Percentiles rank a stretch among this genome's conserved stretches.
phyloP scores from a whole-genome alignment of 1,140 invertebrate species.

The Lineus longissimus region DNA sequence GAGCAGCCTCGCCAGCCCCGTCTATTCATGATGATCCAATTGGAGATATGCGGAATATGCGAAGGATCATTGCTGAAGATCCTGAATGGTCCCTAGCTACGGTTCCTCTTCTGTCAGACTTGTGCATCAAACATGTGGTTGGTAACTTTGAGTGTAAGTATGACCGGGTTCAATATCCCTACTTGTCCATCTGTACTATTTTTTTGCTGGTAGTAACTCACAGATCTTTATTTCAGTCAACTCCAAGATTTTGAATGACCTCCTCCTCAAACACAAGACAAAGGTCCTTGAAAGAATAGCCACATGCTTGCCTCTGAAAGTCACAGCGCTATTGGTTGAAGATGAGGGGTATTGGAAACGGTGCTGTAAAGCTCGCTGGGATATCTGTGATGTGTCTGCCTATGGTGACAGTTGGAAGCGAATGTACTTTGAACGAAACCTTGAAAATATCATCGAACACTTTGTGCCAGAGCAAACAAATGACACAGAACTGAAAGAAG shows the following conservation, averaged over 20 bases:
- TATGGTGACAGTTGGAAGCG: constrained; percentile 50
- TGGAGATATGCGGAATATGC: constrained; percentile 50
- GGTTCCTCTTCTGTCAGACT: constrained; percentile 47
- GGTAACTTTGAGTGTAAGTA: constrained; percentile 52
- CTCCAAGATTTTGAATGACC: constrained; percentile 43
- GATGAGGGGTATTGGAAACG: constrained; percentile 54
- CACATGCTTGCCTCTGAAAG: constrained; percentile 46
- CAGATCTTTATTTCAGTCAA: constrained; percentile 41
- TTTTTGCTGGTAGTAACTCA: background rate
- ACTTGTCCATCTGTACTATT: background rate
- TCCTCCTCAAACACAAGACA: constrained; percentile 43
- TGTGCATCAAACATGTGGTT: constrained; percentile 48
- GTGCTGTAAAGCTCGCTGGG: constrained; percentile 51
- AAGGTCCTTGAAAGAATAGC: constrained; percentile 49
- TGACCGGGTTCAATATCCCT: background rate
- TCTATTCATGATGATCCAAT: constrained; percentile 40
- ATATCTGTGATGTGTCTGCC: constrained; percentile 48
- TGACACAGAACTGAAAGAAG: constrained; percentile 42
- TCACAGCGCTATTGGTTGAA: constrained; percentile 48
- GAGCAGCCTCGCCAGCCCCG: constrained; percentile 26
- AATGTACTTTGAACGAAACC: constrained; percentile 54
- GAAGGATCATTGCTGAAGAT: constrained; percentile 55
- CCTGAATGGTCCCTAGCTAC: constrained; percentile 54
- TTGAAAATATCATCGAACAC: constrained; percentile 52
- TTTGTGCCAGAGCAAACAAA: constrained; percentile 53